Evolutionary conservation across 2,888 invertebrate genomes (phyloP).

Genomic region (Heliconius charithonia): DNA sequence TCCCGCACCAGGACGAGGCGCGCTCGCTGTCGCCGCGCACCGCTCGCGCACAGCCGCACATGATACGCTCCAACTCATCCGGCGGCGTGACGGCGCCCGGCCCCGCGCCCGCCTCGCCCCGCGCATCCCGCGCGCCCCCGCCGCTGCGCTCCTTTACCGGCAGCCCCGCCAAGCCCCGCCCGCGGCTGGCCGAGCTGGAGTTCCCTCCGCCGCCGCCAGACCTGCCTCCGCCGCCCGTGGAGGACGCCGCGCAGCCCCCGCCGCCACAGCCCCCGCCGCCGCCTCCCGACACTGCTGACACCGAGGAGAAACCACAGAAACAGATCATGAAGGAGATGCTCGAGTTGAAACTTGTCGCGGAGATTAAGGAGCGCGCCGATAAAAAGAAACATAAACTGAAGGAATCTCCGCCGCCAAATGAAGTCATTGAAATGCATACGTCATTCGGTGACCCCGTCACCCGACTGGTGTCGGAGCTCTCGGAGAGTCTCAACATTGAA

Average conservation of each 20-base stretch:
- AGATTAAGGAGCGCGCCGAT: slow-evolving; percentile 91
- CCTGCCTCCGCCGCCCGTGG: slow-evolving; percentile 90
- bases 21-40: slow-evolving; percentile 87
- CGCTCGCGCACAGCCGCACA: slow-evolving; percentile 88
- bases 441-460: slow-evolving; percentile 89
- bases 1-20: slow-evolving; percentile 63
- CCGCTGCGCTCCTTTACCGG: slow-evolving; percentile 85
- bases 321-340: slow-evolving; percentile 91
- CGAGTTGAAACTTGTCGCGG: slow-evolving; percentile 90
- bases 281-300: slow-evolving; percentile 74
- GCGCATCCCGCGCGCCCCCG: slow-evolving; percentile 67
- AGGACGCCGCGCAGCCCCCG: slow-evolving; percentile 76
- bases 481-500: slow-evolving; percentile 91
- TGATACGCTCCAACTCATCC: slow-evolving; percentile 95
- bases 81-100: slow-evolving; percentile 90
- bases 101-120: slow-evolving; percentile 75
- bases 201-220: slow-evolving; percentile 94
- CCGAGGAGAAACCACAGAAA: slow-evolving; percentile 63
- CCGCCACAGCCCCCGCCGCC: slow-evolving; percentile 78
- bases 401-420: slow-evolving; percentile 76
- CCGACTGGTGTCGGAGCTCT: slow-evolving; percentile 92
- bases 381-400: slow-evolving; percentile 83
- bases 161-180: slow-evolving; percentile 89
- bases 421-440: slow-evolving; percentile 56
- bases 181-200: slow-evolving; percentile 91